Conservation (phyloP, 2,113 vertebrate genomes). For the Amblyornis subalaris region DNA sequence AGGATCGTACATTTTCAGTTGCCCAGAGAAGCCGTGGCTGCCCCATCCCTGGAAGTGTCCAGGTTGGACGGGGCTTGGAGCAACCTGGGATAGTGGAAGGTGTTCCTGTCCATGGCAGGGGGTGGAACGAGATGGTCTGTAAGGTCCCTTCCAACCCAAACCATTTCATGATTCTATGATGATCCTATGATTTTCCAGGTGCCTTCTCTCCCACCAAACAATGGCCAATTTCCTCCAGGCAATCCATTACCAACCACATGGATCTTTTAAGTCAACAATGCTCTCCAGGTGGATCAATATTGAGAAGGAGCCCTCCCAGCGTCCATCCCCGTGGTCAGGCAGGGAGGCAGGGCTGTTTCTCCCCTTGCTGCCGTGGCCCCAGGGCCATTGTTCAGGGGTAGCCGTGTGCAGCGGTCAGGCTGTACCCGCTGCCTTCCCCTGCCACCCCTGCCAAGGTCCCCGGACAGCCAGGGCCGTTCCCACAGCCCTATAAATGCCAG, state of each 20-base stretch:
- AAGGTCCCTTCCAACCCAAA: background rate
- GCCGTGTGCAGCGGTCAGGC: background rate
- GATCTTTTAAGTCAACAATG: background rate
- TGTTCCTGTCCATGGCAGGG: background rate
- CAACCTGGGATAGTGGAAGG: rapidly evolving
- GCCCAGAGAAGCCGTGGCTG: background rate
- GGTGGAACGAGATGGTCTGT: background rate
- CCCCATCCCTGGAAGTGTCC: background rate
- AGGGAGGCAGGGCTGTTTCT: background rate
- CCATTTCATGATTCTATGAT: background rate
- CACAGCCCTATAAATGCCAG: background rate
- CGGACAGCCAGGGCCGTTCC: background rate
- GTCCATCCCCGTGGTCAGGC: background rate
- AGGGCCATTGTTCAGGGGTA: slow-evolving; percentile 21
- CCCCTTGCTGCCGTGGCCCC: background rate
- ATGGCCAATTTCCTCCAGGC: background rate
- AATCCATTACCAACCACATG: background rate
- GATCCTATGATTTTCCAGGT: background rate
- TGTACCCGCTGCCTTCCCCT: background rate
- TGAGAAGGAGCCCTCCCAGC: background rate
- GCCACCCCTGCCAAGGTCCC: background rate
- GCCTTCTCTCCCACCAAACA: rapidly evolving
- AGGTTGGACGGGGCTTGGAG: rapidly evolving
- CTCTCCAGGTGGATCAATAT: background rate
- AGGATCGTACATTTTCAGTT: background rate